Evolutionary conservation across 2,797 vertebrate genomes (phyloP).

Genomic region (Hippocampus kuda): DNA sequence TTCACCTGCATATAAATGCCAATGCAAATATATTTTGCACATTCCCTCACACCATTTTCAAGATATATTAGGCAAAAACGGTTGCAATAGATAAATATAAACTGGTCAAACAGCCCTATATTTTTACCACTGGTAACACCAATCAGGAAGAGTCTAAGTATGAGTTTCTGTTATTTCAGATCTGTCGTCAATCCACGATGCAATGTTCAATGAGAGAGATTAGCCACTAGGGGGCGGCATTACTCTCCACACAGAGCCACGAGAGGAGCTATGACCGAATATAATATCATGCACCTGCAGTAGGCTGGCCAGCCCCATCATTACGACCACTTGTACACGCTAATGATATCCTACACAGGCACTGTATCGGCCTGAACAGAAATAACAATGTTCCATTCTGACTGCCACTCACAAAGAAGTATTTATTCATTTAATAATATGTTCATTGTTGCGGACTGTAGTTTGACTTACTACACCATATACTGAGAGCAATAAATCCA

Average conservation of each 20-base stretch:
- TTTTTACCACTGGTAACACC: too few relatives aligned
- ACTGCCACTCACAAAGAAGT: neutral
- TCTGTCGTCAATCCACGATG: neutral
- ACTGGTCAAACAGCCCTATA: too few relatives aligned
- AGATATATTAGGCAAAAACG: too few relatives aligned
- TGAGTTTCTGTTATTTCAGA: too few relatives aligned
- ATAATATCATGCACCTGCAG: neutral
- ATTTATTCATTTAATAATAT: neutral
- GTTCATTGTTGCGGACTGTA: neutral
- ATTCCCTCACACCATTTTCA: too few relatives aligned
- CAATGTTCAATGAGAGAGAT: constrained; percentile 7
- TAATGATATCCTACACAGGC: neutral
- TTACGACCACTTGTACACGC: neutral
- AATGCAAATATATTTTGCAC: too few relatives aligned
- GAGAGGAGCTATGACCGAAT: neutral
- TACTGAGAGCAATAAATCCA: too few relatives aligned
- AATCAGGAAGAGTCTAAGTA: too few relatives aligned
- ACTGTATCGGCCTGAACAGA: neutral
- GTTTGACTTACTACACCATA: too few relatives aligned
- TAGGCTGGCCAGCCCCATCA: neutral
- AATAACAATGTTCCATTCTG: neutral
- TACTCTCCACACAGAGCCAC: neutral
- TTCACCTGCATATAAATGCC: too few relatives aligned
- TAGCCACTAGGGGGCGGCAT: neutral
- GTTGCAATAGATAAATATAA: too few relatives aligned